phyloP scores from a whole-genome alignment of 2,888 invertebrate genomes.

The Brachyopa scutellaris region DNA sequence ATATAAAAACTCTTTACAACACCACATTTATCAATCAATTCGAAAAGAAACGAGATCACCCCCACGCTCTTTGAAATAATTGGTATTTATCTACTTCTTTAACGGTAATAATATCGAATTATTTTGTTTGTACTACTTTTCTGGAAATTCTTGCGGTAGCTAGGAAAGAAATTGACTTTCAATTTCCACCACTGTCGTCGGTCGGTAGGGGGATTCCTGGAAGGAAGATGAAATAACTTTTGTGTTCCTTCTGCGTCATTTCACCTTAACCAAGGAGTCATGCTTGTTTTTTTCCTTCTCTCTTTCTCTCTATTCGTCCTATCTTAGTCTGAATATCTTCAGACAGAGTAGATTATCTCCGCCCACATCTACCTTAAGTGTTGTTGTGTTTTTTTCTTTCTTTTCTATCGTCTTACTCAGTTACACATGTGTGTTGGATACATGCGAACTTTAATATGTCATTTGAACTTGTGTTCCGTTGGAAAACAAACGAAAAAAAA shows the following conservation, averaged over 20 bases:
- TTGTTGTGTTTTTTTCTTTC: not conserved
- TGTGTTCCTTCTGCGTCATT: slow-evolving; percentile 66
- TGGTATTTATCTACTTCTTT: slow-evolving; percentile 62
- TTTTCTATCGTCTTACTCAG: not conserved
- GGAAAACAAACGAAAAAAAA: slow-evolving; percentile 8
- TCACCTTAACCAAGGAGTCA: slow-evolving; percentile 53
- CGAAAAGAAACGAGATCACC: not conserved
- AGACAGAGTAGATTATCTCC: slow-evolving; percentile 59
- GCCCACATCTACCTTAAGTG: not conserved
- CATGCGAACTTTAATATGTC: slow-evolving; percentile 65
- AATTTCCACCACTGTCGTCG: slow-evolving; percentile 31
- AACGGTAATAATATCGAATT: slow-evolving; percentile 71
- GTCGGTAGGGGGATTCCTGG: too few relatives aligned
- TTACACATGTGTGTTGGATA: slow-evolving; percentile 51
- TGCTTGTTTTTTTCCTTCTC: slow-evolving; percentile 13
- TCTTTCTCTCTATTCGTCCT: not conserved
- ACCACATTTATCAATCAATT: not conserved
- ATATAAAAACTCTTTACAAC: too few relatives aligned
- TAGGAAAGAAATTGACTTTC: slow-evolving; percentile 28
- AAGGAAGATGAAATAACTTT: slow-evolving; percentile 50
- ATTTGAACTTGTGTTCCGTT: slow-evolving; percentile 49
- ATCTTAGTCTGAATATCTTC: slow-evolving; percentile 56
- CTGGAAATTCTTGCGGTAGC: not conserved
- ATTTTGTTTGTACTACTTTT: slow-evolving; percentile 49
- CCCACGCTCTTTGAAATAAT: slow-evolving; percentile 22